A percentile compares a stretch with the other conserved stretches of the same genome.
These are phyloP conservation scores for Dynastes maya DNA, from an alignment of 2,888 invertebrate genomes.

Conservation along the genomic window DNA sequence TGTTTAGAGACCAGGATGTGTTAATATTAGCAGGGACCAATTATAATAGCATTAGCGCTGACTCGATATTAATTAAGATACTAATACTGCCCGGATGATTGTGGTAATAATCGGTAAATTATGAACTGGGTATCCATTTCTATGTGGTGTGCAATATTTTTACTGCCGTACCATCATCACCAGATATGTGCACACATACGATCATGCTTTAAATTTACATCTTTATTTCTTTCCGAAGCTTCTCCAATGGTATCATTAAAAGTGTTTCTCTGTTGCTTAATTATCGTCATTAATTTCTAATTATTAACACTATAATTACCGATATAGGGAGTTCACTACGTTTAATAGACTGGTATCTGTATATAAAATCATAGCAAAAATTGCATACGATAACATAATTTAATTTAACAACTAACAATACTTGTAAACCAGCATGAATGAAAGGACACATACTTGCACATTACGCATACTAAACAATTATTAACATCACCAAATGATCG, in stretches of 20 bases:
- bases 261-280: not conserved
- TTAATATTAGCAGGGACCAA: not conserved
- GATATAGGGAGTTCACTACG: not conserved
- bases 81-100: not conserved
- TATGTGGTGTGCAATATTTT: not conserved
- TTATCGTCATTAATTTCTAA: not conserved
- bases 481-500: not conserved
- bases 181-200: not conserved
- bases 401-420: no score
- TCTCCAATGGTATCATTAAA: not conserved
- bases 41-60: constrained; percentile 7
- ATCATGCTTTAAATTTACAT: not conserved
- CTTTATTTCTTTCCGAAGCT: not conserved
- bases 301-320: constrained; percentile 1
- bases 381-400: no score
- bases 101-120: not conserved
- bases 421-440: constrained; percentile 24
- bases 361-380: no score
- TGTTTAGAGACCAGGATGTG: constrained; percentile 8
- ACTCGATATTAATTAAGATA: constrained; percentile 1
- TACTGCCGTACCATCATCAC: not conserved
- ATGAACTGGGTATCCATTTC: not conserved
- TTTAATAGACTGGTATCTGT: not conserved
- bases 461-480: not conserved
- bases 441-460: not conserved